These are phyloP conservation scores for Antheraea yamamai DNA, from an alignment of 2,888 invertebrate genomes.

Conservation along the genomic window DNA sequence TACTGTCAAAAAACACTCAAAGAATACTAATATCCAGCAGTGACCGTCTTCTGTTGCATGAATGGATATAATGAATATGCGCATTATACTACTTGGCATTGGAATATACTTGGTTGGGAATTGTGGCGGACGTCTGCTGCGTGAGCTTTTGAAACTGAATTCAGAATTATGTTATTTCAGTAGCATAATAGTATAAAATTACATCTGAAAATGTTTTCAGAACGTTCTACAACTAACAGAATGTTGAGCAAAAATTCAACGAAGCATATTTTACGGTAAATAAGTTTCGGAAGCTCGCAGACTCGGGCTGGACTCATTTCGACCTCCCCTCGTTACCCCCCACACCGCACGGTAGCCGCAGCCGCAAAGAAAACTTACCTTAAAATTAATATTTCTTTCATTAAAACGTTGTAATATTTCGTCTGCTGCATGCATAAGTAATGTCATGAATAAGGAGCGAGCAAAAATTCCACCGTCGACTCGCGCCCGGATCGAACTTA, in stretches of 20 bases:
- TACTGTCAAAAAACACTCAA: too few relatives aligned
- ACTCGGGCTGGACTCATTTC: not conserved
- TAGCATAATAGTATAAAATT: not conserved
- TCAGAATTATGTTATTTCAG: not conserved
- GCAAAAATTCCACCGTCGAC: conserved; percentile 61
- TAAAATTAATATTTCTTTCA: conserved; percentile 83
- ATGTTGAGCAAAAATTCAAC: conserved; percentile 44
- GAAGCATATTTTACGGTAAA: conserved; percentile 41
- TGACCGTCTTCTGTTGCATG: too few relatives aligned
- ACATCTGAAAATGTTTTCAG: conserved; percentile 1
- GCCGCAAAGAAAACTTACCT: conserved; percentile 79
- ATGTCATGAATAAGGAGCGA: conserved; percentile 78
- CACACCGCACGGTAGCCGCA: conserved; percentile 49
- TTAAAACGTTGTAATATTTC: conserved; percentile 83
- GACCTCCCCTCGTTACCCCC: conserved; percentile 22
- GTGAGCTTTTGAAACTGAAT: too few relatives aligned
- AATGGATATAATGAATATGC: too few relatives aligned
- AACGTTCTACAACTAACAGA: conserved; percentile 17
- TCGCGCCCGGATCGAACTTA: conserved; percentile 51
- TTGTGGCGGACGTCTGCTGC: too few relatives aligned
- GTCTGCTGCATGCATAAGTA: conserved; percentile 83
- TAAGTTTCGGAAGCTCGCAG: conserved; percentile 29
- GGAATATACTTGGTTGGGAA: too few relatives aligned
- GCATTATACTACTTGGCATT: too few relatives aligned
- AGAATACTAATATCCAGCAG: too few relatives aligned